Evolutionary conservation across 2,113 vertebrate species (phyloP).

Genomic region (Oplegnathus fasciatus): DNA sequence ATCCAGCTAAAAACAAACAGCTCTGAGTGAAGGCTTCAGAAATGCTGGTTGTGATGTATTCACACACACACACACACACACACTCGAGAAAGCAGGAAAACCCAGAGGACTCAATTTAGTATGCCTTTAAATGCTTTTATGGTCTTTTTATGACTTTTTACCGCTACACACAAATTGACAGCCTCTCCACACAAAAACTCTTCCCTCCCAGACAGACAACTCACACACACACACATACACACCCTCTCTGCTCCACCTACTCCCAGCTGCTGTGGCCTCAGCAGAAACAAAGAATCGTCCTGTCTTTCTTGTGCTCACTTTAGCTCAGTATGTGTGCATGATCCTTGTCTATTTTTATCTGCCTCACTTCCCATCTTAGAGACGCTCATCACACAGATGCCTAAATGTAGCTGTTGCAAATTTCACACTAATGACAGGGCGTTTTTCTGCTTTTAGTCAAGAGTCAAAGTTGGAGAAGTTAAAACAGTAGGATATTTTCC

Average conservation of each 20-base stretch:
- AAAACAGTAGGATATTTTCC: neutral
- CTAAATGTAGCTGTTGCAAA: slow-evolving; percentile 35
- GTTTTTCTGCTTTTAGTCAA: neutral
- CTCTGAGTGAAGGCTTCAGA: slow-evolving; percentile 22
- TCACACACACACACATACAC: neutral
- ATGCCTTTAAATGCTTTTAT: slow-evolving; percentile 60
- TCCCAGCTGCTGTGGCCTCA: slow-evolving; percentile 22
- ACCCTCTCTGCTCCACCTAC: slow-evolving; percentile 2
- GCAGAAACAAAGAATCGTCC: slow-evolving; percentile 32
- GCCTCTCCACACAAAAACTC: slow-evolving; percentile 23
- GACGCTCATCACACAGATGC: slow-evolving; percentile 33
- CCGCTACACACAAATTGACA: slow-evolving; percentile 60
- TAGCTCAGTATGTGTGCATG: neutral
- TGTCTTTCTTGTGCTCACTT: slow-evolving; percentile 27
- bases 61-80: slow-evolving; percentile 23
- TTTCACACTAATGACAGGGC: slow-evolving; percentile 26
- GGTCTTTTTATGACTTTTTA: slow-evolving; percentile 50
- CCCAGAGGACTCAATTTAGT: slow-evolving; percentile 50
- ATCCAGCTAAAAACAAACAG: slow-evolving; percentile 19
- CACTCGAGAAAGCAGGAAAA: slow-evolving; percentile 20
- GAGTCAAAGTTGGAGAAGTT: neutral
- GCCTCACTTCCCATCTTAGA: slow-evolving; percentile 22
- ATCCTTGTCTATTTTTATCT: slow-evolving; percentile 64
- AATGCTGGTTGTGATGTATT: slow-evolving; percentile 1
- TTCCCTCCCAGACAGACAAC: slow-evolving; percentile 18